Evolutionary conservation across 2,888 invertebrate genomes (phyloP), one percentile per base, ranked within the genome.

Genomic region (Pseudococcus jackbeardsleyi): DNA sequence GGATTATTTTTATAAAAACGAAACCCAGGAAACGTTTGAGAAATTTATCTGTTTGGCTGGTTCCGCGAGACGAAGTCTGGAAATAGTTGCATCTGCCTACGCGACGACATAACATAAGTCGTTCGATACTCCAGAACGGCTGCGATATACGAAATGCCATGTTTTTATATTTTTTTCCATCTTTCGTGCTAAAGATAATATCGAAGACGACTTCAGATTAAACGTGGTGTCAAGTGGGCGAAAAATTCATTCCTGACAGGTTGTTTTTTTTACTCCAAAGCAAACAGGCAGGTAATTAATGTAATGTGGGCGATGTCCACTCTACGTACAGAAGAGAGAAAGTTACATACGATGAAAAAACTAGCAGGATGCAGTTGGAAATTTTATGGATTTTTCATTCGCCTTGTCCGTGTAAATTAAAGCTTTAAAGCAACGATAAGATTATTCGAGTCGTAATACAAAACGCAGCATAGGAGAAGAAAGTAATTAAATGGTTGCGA

Each of bases 1-100:
- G 39, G 72, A 72, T 33, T 72, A 72, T 72, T 72, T 72, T 72
- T 72, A 64, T 33, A 33, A 17, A 33, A 17, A 33, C 33, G 72
- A 72, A 72, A 72, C 26, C 26, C 72, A 33, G 72, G 72, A 72
- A 72, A 33, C 33, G 72, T 33, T 19, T 33, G 33, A 72, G 72
- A 72, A 72, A 72, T 72, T 72, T 72, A 72, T 72, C 72, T 72
- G 5, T 33, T 72, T 12, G 72, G 33, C 72, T 72, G 72, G 3
- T 3, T 33, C 26, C 26, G 26, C 26, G 26, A 33, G 72, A 72
- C 72, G 7, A 72, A 3, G 33, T 72, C 72, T 72, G 72, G 72
- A 72, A 72, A 72, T 72, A 72, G 72, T 72, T 72, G 72, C 72
- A 64, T 64, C 64, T 64, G 72, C 72, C 72, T 72, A 72, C 72